These are phyloP conservation scores for Chaetodon trifasciatus DNA, from an alignment of 2,797 vertebrate genomes.

Conservation along the genomic window DNA sequence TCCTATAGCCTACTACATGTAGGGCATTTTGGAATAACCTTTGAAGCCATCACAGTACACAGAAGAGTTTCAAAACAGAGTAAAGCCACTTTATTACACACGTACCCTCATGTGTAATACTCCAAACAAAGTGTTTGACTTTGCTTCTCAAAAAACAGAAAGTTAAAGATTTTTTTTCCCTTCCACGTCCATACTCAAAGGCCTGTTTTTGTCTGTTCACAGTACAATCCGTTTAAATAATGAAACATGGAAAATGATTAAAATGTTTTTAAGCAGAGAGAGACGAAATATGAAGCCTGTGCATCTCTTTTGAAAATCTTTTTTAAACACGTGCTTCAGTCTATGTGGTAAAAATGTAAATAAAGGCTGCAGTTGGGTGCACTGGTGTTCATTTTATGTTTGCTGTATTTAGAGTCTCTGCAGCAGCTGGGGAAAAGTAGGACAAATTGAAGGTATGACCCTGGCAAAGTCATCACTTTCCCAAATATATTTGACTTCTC, in stretches of 20 bases:
- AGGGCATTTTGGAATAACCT: slow-evolving; percentile 55
- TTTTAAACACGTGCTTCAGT: slow-evolving; percentile 19
- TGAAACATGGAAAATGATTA: slow-evolving; percentile 17
- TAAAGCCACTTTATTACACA: slow-evolving; percentile 57
- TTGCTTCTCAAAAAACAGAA: slow-evolving; percentile 39
- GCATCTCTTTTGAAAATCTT: background rate
- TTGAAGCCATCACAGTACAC: slow-evolving; percentile 49
- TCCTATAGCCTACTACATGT: slow-evolving; percentile 14
- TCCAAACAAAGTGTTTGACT: slow-evolving; percentile 59
- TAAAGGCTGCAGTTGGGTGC: slow-evolving; percentile 13
- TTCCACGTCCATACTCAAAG: slow-evolving; percentile 17
- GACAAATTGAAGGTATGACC: slow-evolving; percentile 5
- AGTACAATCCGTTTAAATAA: slow-evolving; percentile 16
- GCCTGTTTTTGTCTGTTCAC: background rate
- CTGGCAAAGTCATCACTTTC: background rate
- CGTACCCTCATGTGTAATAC: slow-evolving; percentile 53
- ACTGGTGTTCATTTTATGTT: slow-evolving; percentile 9
- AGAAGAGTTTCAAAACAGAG: slow-evolving; percentile 58
- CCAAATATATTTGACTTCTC: background rate
- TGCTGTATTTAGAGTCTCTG: slow-evolving; percentile 17
- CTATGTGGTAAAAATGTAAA: slow-evolving; percentile 31
- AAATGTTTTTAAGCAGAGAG: slow-evolving; percentile 5
- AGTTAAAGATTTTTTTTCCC: slow-evolving; percentile 4
- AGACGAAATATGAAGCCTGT: background rate
- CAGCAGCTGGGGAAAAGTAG: background rate